A percentile compares a stretch with the other conserved stretches of the same genome.
phyloP scores from a whole-genome alignment of 1,140 invertebrate genomes.

The Bilobella aurantiaca region DNA sequence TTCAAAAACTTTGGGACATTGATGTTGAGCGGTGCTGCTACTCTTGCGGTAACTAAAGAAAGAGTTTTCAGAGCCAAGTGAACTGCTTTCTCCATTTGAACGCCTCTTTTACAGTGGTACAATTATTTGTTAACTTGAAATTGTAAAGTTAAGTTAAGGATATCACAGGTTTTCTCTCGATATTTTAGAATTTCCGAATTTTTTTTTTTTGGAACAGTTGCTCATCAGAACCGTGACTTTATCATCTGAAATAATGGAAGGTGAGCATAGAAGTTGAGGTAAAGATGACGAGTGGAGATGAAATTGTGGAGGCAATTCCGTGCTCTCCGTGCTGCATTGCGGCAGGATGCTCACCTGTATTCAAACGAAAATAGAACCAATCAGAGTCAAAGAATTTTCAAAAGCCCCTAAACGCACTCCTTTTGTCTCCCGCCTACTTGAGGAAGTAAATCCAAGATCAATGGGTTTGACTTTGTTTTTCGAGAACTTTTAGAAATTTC shows the following conservation, averaged over 20 bases:
- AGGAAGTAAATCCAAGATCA: conserved; percentile 1
- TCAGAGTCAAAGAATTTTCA: not conserved
- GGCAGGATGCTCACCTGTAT: conserved; percentile 49
- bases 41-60: no score
- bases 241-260: conserved; percentile 17
- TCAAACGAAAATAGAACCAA: conserved; percentile 4
- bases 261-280: conserved; percentile 1
- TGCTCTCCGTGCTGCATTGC: conserved; percentile 48
- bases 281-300: conserved; percentile 18
- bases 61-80: no score
- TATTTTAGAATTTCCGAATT: not conserved
- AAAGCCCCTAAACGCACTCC: not conserved
- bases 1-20: no score
- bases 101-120: not conserved
- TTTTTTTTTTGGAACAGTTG: not conserved
- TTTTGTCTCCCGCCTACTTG: not conserved
- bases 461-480: not conserved
- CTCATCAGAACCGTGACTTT: not conserved
- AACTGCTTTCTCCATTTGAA: no score
- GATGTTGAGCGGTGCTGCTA: no score
- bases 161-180: conserved; percentile 11
- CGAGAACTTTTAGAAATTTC: not conserved
- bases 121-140: not conserved
- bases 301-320: conserved; percentile 26
- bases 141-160: not conserved